Evolutionary conservation across 2,888 invertebrate species (phyloP), one percentile per base, ranked within the genome.

Genomic region (Cyaniris semiargus): DNA sequence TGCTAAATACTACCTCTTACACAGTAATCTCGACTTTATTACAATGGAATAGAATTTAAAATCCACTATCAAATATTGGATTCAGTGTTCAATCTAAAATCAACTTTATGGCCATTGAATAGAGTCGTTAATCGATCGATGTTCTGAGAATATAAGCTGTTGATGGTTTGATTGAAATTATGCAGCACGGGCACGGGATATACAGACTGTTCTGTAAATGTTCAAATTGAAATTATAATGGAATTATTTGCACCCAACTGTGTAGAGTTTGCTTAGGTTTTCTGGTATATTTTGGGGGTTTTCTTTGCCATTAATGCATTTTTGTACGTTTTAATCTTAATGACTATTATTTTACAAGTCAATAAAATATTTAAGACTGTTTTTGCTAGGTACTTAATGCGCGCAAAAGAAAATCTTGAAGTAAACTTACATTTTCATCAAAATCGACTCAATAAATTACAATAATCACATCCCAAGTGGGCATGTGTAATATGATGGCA

Each of bases 141-240:
- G 5, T 27, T 15, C 15, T 13, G 13, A 66, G 27, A 15, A 15
- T 2, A 66, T 66, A 27, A 18, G 27, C 6, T 15, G 66, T 66
- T 66, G 27, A 27, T 6, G 15, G 0, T 66, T 31, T 66, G 18
- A 21, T 66, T 66, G 27, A 31, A 66, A 66, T 66, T 27, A 66
- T 66, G 66, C 66, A 66, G 60, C 60, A 10, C n/a, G 8, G 60
- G 60, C 60, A 23, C 53, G 7, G 66, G 66, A 60, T 60, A 23
- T 31, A 66, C 27, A 31, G 27, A 15, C 2, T 66, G 66, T 18
- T 27, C 15, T 31, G 27, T 10, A 27, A 60, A 60, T 60, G 66
- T 66, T 66, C 18, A 7, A 15, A 1, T 18, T 23, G 21, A 58
- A 21, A 66, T 31, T 66, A 27, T 66, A 1, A 31, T 1, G 1